These are phyloP conservation scores for Pelochelys cantorii DNA, from an alignment of 2,797 vertebrate species.

Conservation along the genomic window DNA sequence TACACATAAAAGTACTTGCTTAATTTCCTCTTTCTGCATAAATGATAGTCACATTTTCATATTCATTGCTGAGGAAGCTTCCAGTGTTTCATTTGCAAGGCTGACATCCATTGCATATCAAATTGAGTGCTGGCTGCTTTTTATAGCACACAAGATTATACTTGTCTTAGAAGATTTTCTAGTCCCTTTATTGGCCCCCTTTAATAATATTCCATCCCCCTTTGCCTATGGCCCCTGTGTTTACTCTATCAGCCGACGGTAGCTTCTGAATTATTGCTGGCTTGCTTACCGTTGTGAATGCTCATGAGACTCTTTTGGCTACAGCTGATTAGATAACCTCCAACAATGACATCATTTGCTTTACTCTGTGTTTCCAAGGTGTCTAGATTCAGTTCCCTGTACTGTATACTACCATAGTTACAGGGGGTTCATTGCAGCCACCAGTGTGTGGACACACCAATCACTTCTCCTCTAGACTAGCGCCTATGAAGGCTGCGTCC, in stretches of 20 bases:
- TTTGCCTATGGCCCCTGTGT: neutral
- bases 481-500: neutral
- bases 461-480: neutral
- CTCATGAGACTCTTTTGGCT: neutral
- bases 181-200: neutral
- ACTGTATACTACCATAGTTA: neutral
- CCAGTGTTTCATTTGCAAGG: slow-evolving; percentile 66
- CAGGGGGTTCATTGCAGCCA: neutral
- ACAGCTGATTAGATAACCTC: neutral
- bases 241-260: neutral
- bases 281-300: neutral
- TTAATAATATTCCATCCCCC: slow-evolving; percentile 31
- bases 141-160: slow-evolving; percentile 49
- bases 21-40: slow-evolving; percentile 66
- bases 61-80: slow-evolving; percentile 57
- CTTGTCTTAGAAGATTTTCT: slow-evolving; percentile 23
- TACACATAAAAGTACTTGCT: slow-evolving; percentile 53
- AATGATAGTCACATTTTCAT: slow-evolving; percentile 61
- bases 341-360: neutral
- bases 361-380: neutral
- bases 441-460: neutral
- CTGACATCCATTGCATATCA: slow-evolving; percentile 67
- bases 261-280: slow-evolving; percentile 51
- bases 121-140: slow-evolving; percentile 58
- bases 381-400: neutral